Evolutionary conservation across 2,113 vertebrate species (phyloP), one percentile per base, ranked within the genome.

Genomic region (Amblyopsis rosae): DNA sequence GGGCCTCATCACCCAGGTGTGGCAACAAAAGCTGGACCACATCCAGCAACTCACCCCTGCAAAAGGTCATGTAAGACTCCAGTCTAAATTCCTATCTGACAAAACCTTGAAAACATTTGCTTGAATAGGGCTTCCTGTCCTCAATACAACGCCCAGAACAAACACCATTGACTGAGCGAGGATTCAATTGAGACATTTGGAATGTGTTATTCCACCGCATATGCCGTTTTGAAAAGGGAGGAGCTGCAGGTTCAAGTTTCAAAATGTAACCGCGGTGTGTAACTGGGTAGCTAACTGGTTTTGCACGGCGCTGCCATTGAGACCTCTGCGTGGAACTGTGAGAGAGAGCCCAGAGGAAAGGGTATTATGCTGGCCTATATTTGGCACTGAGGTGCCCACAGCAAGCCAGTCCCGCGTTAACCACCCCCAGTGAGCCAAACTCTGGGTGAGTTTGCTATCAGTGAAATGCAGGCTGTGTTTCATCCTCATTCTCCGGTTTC

Each of bases 1-100:
- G 75, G 82, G 81, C 84, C 77, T 86, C 87, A 70, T 90, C 86
- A 80, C 81, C 85, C 92, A 93, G 92, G 91, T 93, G 92, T 90
- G 87, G 85, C 86, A 87, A 90, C 92, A 93, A 92, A 92, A 86
- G 87, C 84, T 70, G 65, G 72, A 32, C 60, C 82, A 87, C 73
- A 86, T 90, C 82, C 83, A 70, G 83, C 81, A 86, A 77, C 61
- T 90, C 92, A 92, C 89, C 90, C 90, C 56, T 75, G 79, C 46
- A 70, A 88, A 62, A 87, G 89, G 90, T 91, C 92, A 82, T 81
- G 81, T 87, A 83, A 87, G 82, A 89, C 84, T 86, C 85, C 86
- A 87, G 86, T 92, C 87, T 86, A 86, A 88, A 92, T 92, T 92
- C 89, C 88, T 89, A 73, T 79, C 79, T 72, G 77, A 88, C 82